These are phyloP conservation scores for Cheilosia vernalis DNA, from an alignment of 2,888 invertebrate genomes.

Conservation along the genomic window DNA sequence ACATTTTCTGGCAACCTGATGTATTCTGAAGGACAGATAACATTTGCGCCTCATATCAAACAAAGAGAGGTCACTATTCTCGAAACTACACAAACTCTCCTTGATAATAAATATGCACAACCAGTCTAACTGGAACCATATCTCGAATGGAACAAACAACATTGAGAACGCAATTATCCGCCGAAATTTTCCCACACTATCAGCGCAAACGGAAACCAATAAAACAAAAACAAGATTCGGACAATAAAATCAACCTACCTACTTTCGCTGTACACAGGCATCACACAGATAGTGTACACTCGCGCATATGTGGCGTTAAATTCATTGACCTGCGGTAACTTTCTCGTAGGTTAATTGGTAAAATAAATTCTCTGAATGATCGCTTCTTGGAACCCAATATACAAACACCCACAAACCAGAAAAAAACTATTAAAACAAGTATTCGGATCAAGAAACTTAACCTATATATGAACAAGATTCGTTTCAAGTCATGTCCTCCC, in stretches of 20 bases:
- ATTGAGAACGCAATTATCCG: slow-evolving; percentile 9
- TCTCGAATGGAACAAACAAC: not conserved
- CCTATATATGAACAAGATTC: slow-evolving; percentile 14
- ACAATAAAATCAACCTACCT: not conserved
- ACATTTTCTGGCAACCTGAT: no score
- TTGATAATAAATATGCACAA: not conserved
- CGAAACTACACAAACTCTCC: not conserved
- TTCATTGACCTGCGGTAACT: slow-evolving; percentile 33
- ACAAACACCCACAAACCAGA: slow-evolving; percentile 30
- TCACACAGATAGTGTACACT: not conserved
- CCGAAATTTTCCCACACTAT: slow-evolving; percentile 32
- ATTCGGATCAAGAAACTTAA: not conserved
- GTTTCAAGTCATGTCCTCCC: slow-evolving; percentile 4
- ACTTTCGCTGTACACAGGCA: not conserved
- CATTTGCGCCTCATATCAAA: no score
- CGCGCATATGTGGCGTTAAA: slow-evolving; percentile 13
- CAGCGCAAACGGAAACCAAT: not conserved
- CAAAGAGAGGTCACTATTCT: no score
- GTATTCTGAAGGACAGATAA: no score
- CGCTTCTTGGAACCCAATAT: slow-evolving; percentile 35
- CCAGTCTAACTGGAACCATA: not conserved
- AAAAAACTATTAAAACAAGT: not conserved
- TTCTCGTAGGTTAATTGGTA: slow-evolving; percentile 36
- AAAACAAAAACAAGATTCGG: not conserved
- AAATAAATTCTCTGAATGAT: slow-evolving; percentile 11